Evolutionary conservation across 2,797 vertebrate genomes (phyloP).

Genomic region (Lates japonicus): DNA sequence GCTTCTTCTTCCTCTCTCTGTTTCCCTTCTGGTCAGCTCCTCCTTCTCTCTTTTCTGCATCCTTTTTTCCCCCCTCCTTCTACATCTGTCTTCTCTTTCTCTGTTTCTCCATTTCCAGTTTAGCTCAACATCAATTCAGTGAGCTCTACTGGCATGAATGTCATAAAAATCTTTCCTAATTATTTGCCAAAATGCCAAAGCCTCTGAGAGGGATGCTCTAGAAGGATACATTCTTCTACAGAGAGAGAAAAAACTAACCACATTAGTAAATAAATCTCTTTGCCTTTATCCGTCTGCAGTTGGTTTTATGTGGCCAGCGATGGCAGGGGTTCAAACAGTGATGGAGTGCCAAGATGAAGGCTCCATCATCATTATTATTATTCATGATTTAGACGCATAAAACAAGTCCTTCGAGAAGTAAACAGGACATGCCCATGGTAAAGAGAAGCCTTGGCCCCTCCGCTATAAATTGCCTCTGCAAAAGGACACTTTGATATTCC

Average conservation of each 20-base stretch:
- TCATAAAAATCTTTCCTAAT: slow-evolving; percentile 52
- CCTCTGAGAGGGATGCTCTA: slow-evolving; percentile 5
- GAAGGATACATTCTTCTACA: slow-evolving; percentile 24
- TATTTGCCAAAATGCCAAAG: slow-evolving; percentile 57
- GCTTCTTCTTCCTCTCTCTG: slow-evolving; percentile 50
- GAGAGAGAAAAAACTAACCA: slow-evolving; percentile 13
- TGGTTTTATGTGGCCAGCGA: slow-evolving; percentile 49
- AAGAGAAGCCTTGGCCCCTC: slow-evolving; percentile 50
- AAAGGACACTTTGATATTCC: slow-evolving; percentile 77
- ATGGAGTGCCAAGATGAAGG: slow-evolving; percentile 62
- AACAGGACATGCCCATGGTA: slow-evolving; percentile 69
- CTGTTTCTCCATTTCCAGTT: slow-evolving; percentile 27
- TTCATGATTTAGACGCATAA: slow-evolving; percentile 71
- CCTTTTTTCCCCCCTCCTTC: not conserved
- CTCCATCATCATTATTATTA: slow-evolving; percentile 69
- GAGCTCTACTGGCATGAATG: slow-evolving; percentile 40
- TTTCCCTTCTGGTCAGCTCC: slow-evolving; percentile 47
- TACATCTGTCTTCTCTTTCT: slow-evolving; percentile 31
- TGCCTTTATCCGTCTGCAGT: slow-evolving; percentile 24
- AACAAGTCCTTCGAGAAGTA: slow-evolving; percentile 71
- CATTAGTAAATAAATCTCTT: slow-evolving; percentile 41
- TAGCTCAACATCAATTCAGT: slow-evolving; percentile 30
- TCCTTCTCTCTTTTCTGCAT: slow-evolving; percentile 41
- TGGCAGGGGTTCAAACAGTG: slow-evolving; percentile 61
- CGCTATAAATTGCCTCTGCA: slow-evolving; percentile 63